These are phyloP conservation scores for Wiebesia pumilae DNA, from an alignment of 1,140 invertebrate species.

Conservation along the genomic window DNA sequence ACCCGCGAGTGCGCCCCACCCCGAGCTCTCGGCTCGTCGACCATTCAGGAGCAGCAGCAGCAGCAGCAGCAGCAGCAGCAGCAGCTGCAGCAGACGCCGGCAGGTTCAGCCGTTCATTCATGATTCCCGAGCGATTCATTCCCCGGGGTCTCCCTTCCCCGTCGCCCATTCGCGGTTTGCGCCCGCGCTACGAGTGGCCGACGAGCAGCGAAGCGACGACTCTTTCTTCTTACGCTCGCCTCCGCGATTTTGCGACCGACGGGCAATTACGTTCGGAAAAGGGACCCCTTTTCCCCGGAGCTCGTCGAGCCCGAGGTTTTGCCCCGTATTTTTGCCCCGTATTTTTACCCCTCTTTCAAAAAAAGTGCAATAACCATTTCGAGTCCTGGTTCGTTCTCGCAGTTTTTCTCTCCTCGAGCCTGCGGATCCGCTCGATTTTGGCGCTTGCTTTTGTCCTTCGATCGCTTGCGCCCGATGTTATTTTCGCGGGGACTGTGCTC, in stretches of 20 bases:
- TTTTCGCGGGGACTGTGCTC: not conserved
- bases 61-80: slow-evolving; percentile 2
- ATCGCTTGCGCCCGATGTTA: not conserved
- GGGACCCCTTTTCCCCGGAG: too few species aligned
- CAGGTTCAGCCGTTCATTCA: slow-evolving; percentile 67
- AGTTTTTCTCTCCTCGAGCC: not conserved
- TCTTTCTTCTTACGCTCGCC: not conserved
- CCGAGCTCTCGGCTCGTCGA: slow-evolving; percentile 44
- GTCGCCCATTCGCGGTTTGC: not conserved
- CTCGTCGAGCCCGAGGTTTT: too few species aligned
- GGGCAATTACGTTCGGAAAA: not conserved
- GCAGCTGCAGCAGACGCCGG: slow-evolving; percentile 41
- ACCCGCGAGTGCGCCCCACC: not conserved
- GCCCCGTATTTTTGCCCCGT: not conserved
- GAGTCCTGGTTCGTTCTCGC: not conserved
- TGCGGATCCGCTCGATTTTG: not conserved
- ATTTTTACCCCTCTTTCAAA: not conserved
- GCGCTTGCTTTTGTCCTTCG: not conserved
- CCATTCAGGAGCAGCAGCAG: slow-evolving; percentile 3
- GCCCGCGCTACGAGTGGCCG: too few species aligned
- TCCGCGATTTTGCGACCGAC: not conserved
- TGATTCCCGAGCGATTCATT: slow-evolving; percentile 56
- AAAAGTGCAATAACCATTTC: not conserved
- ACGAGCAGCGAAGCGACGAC: not conserved
- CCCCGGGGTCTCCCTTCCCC: slow-evolving; percentile 16